phyloP scores from a whole-genome alignment of 1,140 invertebrate species.

The Pseudomyrmex concolor region DNA sequence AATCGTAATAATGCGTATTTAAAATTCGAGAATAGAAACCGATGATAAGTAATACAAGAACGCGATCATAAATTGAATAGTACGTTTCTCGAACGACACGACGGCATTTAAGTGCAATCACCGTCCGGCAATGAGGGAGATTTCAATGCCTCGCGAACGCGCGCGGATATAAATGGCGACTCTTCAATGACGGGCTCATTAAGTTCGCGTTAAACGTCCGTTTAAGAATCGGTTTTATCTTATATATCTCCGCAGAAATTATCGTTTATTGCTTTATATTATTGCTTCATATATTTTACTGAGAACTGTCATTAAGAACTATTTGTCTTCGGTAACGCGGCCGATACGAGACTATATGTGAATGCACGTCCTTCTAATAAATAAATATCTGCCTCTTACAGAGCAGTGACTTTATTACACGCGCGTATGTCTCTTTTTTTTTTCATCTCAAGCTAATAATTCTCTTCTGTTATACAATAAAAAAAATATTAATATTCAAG shows the following conservation, averaged over 20 bases:
- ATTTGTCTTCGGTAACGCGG: no score
- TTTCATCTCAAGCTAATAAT: background rate
- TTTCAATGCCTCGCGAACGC: slow-evolving; percentile 57
- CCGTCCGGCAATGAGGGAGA: slow-evolving; percentile 29
- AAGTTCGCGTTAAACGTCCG: slow-evolving; percentile 19
- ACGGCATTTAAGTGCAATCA: slow-evolving; percentile 43
- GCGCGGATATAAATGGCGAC: slow-evolving; percentile 45
- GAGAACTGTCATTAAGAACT: background rate
- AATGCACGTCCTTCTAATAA: background rate
- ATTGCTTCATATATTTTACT: slow-evolving; percentile 28
- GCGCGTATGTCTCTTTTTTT: no score
- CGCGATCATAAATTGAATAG: background rate
- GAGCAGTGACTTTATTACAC: background rate
- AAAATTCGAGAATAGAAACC: background rate
- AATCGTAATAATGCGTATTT: slow-evolving; percentile 5
- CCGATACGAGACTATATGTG: background rate
- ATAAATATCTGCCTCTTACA: background rate
- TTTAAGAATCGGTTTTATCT: slow-evolving; percentile 32
- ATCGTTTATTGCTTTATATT: no score
- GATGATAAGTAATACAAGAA: background rate
- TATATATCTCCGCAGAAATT: slow-evolving; percentile 18
- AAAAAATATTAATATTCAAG: no score
- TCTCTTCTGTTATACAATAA: background rate
- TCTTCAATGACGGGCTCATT: slow-evolving; percentile 62
- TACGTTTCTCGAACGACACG: background rate